These are phyloP conservation scores for Mixornis gularis DNA, from an alignment of 2,113 vertebrate genomes.

Conservation along the genomic window DNA sequence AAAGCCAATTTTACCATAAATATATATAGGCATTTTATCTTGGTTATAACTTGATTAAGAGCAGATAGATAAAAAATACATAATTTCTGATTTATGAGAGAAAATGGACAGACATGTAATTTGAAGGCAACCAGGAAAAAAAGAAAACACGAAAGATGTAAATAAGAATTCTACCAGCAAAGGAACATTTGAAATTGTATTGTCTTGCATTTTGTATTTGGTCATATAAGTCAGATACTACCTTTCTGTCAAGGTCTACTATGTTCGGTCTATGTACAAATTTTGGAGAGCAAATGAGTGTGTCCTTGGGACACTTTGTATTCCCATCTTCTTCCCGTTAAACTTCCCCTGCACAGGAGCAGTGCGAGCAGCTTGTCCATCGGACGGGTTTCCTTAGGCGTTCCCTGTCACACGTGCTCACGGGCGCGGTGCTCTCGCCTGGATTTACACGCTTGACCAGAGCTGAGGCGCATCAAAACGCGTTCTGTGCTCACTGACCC, in stretches of 20 bases:
- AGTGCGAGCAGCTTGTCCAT: accelerated
- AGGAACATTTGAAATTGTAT: background rate
- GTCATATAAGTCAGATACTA: background rate
- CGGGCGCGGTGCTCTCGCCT: accelerated
- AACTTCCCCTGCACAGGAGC: background rate
- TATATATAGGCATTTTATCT: background rate
- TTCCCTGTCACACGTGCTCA: background rate
- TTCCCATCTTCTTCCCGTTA: background rate
- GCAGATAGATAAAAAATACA: background rate
- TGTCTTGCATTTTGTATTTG: background rate
- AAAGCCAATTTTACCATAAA: background rate
- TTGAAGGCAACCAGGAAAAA: background rate
- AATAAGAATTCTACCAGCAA: background rate
- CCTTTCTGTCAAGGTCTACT: background rate
- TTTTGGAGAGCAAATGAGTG: accelerated
- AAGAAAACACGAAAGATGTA: background rate
- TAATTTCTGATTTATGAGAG: background rate
- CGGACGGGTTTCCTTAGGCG: accelerated
- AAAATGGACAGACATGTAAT: background rate
- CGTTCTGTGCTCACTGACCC: accelerated
- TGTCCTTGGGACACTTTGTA: background rate
- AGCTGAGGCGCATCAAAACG: accelerated
- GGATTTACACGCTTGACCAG: accelerated
- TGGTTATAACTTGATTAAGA: background rate
- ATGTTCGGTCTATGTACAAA: background rate